Evolutionary conservation across 2,113 vertebrate genomes (phyloP).

Genomic region (Vidua macroura): DNA sequence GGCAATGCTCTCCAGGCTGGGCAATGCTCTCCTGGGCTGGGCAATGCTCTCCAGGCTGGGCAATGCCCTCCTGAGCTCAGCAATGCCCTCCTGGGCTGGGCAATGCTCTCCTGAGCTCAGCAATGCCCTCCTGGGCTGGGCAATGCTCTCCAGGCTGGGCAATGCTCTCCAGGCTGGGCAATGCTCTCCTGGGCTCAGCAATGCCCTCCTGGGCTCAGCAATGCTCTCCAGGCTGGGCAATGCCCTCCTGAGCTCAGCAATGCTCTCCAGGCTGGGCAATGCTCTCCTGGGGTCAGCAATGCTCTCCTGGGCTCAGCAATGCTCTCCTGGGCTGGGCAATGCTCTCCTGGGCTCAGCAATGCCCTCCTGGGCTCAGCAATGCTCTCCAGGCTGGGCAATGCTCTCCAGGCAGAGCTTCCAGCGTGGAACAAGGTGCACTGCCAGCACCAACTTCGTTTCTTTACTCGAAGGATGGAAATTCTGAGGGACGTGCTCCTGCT

Average conservation of each 20-base stretch:
- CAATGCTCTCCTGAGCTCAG: neutral
- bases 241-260: fast-evolving
- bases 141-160: neutral
- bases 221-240: too few relatives aligned
- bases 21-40: too few relatives aligned
- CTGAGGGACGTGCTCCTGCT: fast-evolving
- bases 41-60: too few relatives aligned
- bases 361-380: too few relatives aligned
- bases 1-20: too few relatives aligned
- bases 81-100: too few relatives aligned
- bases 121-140: too few relatives aligned
- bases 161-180: too few relatives aligned
- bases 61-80: too few relatives aligned
- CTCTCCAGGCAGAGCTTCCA: neutral
- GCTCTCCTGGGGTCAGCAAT: too few relatives aligned
- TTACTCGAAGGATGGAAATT: fast-evolving
- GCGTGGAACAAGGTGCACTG: fast-evolving
- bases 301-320: fast-evolving
- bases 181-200: neutral
- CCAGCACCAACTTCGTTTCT: fast-evolving
- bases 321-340: neutral
- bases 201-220: neutral
- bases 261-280: neutral
- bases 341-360: neutral
- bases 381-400: neutral